Percentiles rank a stretch among this genome's conserved stretches.
Evolutionary conservation across 2,797 vertebrate genomes (phyloP).

Genomic region (Psittacula derbiana): DNA sequence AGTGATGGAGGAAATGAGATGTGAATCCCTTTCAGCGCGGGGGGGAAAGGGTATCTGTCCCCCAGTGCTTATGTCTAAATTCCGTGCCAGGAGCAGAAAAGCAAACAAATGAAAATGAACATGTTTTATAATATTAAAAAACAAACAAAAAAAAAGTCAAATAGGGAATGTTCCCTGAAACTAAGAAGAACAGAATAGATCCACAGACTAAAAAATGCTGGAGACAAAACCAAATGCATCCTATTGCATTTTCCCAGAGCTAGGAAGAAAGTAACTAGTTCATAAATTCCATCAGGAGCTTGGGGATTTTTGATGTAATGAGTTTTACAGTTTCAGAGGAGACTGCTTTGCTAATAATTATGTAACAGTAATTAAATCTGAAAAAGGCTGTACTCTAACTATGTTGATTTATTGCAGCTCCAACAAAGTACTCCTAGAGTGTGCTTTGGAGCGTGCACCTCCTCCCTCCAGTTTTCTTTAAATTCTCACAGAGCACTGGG

Average conservation of each 20-base stretch:
- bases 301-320: constrained; percentile 86
- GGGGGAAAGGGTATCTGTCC: background rate
- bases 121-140: background rate
- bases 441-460: constrained; percentile 78
- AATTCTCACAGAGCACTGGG: constrained; percentile 91
- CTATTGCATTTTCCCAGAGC: constrained; percentile 72
- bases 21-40: background rate
- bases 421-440: constrained; percentile 82
- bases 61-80: background rate
- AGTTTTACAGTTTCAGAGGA: constrained; percentile 86
- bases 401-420: constrained; percentile 88
- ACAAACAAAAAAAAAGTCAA: background rate
- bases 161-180: background rate
- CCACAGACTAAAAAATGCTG: constrained; percentile 40
- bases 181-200: background rate
- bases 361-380: constrained; percentile 91
- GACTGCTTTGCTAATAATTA: constrained; percentile 90
- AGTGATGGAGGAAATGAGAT: background rate
- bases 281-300: constrained; percentile 84
- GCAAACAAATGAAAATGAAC: background rate
- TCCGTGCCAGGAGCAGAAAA: background rate
- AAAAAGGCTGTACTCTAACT: constrained; percentile 87
- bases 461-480: constrained; percentile 86
- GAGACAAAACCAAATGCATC: constrained; percentile 68
- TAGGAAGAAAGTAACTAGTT: constrained; percentile 79